Conservation (phyloP, 1,140 invertebrate species). For the Philaenus spumarius region DNA sequence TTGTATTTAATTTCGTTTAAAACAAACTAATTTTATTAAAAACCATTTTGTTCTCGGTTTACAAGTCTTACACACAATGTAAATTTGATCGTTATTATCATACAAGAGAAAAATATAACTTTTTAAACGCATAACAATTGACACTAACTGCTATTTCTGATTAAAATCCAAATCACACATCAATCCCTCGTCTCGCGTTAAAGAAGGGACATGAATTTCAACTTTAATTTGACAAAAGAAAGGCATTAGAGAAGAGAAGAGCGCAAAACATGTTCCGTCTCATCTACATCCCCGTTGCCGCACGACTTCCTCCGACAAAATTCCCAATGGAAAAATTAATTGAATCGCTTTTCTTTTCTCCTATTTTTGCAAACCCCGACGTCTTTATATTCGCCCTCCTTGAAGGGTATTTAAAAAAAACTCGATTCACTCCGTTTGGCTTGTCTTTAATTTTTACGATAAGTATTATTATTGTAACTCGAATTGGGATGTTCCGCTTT, state of each 20-base stretch:
- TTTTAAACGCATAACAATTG: no score
- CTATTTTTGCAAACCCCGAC: no score
- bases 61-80: no score
- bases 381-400: conserved; percentile 5
- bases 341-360: conserved; percentile 14
- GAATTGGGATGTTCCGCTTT: no score
- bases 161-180: no score
- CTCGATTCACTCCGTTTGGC: conserved; percentile 2
- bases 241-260: conserved; percentile 3
- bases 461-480: not conserved
- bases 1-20: no score
- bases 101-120: no score
- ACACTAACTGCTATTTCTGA: no score
- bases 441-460: conserved; percentile 17
- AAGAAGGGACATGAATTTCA: conserved; percentile 5
- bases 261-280: conserved; percentile 9
- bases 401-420: conserved; percentile 11
- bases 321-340: conserved; percentile 17
- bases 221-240: conserved; percentile 16
- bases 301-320: conserved; percentile 1
- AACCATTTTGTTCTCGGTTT: no score
- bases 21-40: no score
- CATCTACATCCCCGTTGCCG: conserved; percentile 5
- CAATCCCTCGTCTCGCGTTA: not conserved
- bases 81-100: no score